A percentile compares a stretch with the other conserved stretches of the same genome.
phyloP scores from a whole-genome alignment of 2,888 invertebrate genomes.

The Pandemis corylana region DNA sequence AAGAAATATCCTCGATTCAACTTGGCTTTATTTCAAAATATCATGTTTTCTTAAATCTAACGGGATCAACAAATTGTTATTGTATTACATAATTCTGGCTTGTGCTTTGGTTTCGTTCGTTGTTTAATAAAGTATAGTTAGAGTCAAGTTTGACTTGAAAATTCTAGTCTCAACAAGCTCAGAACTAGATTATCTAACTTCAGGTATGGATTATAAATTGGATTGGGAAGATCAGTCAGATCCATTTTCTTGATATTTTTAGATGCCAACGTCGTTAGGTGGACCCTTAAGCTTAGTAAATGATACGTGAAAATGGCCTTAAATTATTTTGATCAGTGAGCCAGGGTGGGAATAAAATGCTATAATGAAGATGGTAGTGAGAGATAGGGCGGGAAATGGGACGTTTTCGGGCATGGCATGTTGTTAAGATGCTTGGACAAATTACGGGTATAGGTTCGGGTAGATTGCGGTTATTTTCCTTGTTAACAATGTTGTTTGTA shows the following conservation, averaged over 20 bases:
- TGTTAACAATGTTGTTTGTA: slow-evolving; percentile 1
- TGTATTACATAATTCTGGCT: not conserved
- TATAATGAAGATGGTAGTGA: slow-evolving; percentile 29
- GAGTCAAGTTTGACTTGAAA: not conserved
- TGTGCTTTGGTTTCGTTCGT: not conserved
- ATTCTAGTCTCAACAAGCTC: not conserved
- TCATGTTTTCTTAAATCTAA: too few relatives aligned
- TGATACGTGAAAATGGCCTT: slow-evolving; percentile 40
- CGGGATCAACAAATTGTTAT: too few relatives aligned
- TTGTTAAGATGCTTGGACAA: slow-evolving; percentile 8
- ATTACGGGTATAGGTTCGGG: not conserved
- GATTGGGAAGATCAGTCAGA: slow-evolving; percentile 1
- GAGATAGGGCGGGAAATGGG: slow-evolving; percentile 29
- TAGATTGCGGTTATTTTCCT: not conserved
- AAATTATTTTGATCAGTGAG: slow-evolving; percentile 34
- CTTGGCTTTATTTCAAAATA: too few relatives aligned
- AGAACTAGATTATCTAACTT: not conserved
- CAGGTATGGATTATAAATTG: slow-evolving; percentile 20
- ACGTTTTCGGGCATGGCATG: slow-evolving; percentile 3
- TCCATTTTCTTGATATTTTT: slow-evolving; percentile 29
- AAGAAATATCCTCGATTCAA: too few relatives aligned
- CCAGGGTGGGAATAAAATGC: slow-evolving; percentile 20
- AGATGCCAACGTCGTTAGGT: slow-evolving; percentile 10
- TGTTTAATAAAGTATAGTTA: not conserved
- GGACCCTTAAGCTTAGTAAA: slow-evolving; percentile 29